These are phyloP conservation scores for Himalopsyche tibetana DNA, from an alignment of 2,888 invertebrate species.

Conservation along the genomic window DNA sequence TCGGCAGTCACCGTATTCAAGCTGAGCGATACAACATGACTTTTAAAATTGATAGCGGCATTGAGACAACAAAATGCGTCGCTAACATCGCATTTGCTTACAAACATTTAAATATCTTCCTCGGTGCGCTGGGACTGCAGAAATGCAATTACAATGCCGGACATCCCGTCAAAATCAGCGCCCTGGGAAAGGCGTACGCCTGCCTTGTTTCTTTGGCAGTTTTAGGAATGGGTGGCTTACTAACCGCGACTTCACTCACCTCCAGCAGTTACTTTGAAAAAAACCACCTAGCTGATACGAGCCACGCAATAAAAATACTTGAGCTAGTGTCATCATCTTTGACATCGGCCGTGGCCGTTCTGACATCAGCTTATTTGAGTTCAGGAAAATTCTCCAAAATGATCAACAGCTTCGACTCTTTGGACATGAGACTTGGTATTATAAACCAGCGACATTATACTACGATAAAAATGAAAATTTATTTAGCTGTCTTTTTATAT, in stretches of 20 bases:
- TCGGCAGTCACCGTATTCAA: background rate
- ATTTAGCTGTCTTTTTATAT: slow-evolving; percentile 9
- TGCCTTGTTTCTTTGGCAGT: slow-evolving; percentile 18
- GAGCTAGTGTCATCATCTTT: slow-evolving; percentile 28
- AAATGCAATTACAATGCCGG: slow-evolving; percentile 24
- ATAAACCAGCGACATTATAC: background rate
- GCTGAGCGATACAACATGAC: background rate
- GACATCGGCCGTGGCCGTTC: slow-evolving; percentile 45
- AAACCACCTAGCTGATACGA: slow-evolving; percentile 22
- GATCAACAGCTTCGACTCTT: slow-evolving; percentile 48
- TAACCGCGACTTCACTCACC: background rate
- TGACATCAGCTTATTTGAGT: slow-evolving; percentile 44
- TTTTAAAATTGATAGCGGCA: background rate
- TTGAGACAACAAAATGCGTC: background rate
- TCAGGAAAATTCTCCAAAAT: slow-evolving; percentile 46
- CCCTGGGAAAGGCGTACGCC: slow-evolving; percentile 14
- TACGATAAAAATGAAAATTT: slow-evolving; percentile 17
- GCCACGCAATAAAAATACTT: slow-evolving; percentile 50
- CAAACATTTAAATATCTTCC: slow-evolving; percentile 38
- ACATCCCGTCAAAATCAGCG: background rate
- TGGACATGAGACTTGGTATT: slow-evolving; percentile 43
- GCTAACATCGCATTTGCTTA: slow-evolving; percentile 37
- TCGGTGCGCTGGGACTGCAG: slow-evolving; percentile 44
- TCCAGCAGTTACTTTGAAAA: slow-evolving; percentile 10
- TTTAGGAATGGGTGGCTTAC: slow-evolving; percentile 8